Evolutionary conservation across 2,113 vertebrate genomes (phyloP), one percentile per base, ranked within the genome.

Genomic region (Sardina pilchardus): DNA sequence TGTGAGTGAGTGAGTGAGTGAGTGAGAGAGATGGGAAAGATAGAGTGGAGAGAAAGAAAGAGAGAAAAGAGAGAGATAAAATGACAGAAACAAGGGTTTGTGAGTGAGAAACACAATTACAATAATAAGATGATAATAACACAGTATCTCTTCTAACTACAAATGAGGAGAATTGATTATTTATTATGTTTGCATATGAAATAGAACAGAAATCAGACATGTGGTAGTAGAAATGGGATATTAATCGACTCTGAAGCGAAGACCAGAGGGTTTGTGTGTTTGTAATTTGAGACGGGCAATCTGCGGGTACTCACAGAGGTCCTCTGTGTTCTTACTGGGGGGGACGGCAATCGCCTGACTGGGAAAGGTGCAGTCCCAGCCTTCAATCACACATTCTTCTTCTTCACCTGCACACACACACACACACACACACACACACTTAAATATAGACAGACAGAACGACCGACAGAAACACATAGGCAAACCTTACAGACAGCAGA

Each of bases 281-380:
- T 48, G 30, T 7, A 63, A 47, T 14, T 39, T 81, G 14, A 81
- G 26, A 9, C 78, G 39, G 44, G 2, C 75, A 50, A 17, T 24
- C 47, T 24, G 17, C 6, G 59, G 21, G 9, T 82, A 96, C 97
- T 96, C 92, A 98, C 97, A 91, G 50, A 96, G 92, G 26, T 93
- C 92, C 85, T 98, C 95, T 3, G 92, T 91, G 63, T 99, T 99
- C 89, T 85, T 86, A 89, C 95, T 97, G 34, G 94, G 91, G 42
- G 95, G 95, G 83, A 97, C 94, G 3, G 88, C 81, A 0, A 95
- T 93, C 1, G 91, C 90, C 30, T 96, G 96, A 88, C 92, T 96
- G 12, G 96, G 96, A 85, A 99, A 97, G 78, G 95, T 97, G 89
- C 97, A 99, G 90, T 98, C 94, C 97, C 97, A 98, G 14, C 96